Percentiles rank a stretch among this genome's conserved stretches.
Conservation (phyloP, 2,888 invertebrate genomes). For the Himalopsyche kuldschensis region DNA sequence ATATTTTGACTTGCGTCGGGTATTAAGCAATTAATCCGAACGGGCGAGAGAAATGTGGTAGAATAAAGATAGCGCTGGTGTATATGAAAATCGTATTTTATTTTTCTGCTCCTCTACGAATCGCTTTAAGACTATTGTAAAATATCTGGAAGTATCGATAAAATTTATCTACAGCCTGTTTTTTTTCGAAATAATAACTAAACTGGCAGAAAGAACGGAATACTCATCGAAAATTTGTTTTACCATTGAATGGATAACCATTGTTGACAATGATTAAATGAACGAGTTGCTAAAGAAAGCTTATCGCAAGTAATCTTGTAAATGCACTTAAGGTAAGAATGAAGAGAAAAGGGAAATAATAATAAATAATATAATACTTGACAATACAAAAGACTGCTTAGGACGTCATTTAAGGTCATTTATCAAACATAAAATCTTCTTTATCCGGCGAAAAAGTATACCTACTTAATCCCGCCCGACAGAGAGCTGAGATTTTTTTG, state of each 20-base stretch:
- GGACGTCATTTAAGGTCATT: neutral
- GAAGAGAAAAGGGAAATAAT: neutral
- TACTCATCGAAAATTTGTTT: too few relatives aligned
- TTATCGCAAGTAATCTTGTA: neutral
- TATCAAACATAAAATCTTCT: conserved; percentile 1
- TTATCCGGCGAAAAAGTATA: neutral
- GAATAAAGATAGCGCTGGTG: too few relatives aligned
- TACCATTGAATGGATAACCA: neutral
- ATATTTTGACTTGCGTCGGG: too few relatives aligned
- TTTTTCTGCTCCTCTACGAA: too few relatives aligned
- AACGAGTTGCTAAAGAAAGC: neutral
- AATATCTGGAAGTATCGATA: too few relatives aligned
- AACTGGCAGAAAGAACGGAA: too few relatives aligned
- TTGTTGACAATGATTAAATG: neutral
- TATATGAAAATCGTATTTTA: too few relatives aligned
- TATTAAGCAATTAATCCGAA: too few relatives aligned
- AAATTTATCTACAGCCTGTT: too few relatives aligned
- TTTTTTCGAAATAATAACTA: too few relatives aligned
- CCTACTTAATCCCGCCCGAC: neutral
- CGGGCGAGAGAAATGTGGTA: too few relatives aligned
- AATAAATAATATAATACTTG: conserved; percentile 1
- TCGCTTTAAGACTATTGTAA: too few relatives aligned
- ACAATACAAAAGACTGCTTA: neutral
- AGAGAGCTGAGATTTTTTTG: neutral
- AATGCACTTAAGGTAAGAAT: neutral